Percentiles rank a stretch among this genome's conserved stretches.
These are phyloP conservation scores for Kuschelorhynchus macadamiae DNA, from an alignment of 2,888 invertebrate species.

Conservation along the genomic window DNA sequence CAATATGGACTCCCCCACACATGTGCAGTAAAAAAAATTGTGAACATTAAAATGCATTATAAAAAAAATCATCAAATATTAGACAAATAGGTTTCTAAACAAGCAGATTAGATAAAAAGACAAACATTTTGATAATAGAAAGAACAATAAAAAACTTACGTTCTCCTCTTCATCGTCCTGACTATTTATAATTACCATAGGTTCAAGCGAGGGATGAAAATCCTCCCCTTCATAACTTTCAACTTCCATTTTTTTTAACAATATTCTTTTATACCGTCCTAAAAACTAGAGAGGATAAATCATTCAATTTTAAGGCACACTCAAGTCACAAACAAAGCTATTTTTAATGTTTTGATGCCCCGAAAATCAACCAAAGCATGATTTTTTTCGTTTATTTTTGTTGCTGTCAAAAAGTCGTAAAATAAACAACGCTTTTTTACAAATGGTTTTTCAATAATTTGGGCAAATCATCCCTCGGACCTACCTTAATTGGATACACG, in stretches of 20 bases:
- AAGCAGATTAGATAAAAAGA: not conserved
- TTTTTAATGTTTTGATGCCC: constrained; percentile 46
- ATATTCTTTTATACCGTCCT: constrained; percentile 1
- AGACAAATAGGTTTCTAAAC: constrained; percentile 12
- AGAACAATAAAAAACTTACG: constrained; percentile 42
- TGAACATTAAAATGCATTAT: constrained; percentile 18
- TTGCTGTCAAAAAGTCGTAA: constrained; percentile 61
- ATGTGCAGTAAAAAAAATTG: constrained; percentile 33
- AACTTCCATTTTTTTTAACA: constrained; percentile 46
- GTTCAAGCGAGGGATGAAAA: constrained; percentile 59
- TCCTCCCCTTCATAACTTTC: constrained; percentile 53
- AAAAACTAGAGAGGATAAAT: constrained; percentile 21
- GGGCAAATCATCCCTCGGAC: constrained; percentile 21
- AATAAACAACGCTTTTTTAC: constrained; percentile 62
- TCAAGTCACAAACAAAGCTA: constrained; percentile 32
- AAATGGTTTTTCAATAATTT: constrained; percentile 45
- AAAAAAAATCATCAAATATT: constrained; percentile 25
- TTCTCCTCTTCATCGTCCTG: constrained; percentile 55
- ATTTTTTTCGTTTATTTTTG: constrained; percentile 56
- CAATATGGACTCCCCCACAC: constrained; percentile 26
- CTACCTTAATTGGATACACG: constrained; percentile 17
- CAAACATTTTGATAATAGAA: constrained; percentile 8
- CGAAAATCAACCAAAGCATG: constrained; percentile 31
- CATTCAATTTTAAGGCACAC: constrained; percentile 21
- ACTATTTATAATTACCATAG: constrained; percentile 64